A percentile compares a stretch with the other conserved stretches of the same genome.
These are phyloP conservation scores for Dorcus parallelipipedus DNA, from an alignment of 2,888 invertebrate genomes.

Conservation along the genomic window DNA sequence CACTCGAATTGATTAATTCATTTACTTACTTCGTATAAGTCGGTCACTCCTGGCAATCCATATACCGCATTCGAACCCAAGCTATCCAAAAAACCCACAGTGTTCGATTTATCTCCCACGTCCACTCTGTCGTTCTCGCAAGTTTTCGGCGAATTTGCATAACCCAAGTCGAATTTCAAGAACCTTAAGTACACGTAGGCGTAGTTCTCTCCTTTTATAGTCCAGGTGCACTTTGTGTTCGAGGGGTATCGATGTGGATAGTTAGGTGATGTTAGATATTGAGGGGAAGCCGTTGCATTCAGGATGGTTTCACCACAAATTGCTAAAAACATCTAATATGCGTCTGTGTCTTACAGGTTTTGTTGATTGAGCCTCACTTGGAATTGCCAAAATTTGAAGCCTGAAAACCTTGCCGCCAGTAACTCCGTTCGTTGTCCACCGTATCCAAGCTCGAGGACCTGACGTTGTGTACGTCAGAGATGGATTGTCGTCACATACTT, in stretches of 20 bases:
- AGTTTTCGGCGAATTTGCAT: constrained; percentile 18
- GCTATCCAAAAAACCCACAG: constrained; percentile 16
- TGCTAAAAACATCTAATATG: constrained; percentile 41
- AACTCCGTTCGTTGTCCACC: constrained; percentile 39
- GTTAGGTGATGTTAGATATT: constrained; percentile 55
- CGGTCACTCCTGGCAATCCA: constrained; percentile 33
- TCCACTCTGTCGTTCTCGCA: constrained; percentile 54
- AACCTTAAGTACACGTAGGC: constrained; percentile 53
- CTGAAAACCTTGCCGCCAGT: constrained; percentile 62
- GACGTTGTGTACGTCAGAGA: constrained; percentile 8
- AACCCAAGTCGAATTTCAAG: constrained; percentile 51
- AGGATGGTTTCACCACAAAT: constrained; percentile 56
- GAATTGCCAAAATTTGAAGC: constrained; percentile 54
- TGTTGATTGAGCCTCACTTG: constrained; percentile 48
- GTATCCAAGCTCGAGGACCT: constrained; percentile 31
- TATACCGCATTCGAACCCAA: constrained; percentile 46
- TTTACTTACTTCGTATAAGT: constrained; percentile 18
- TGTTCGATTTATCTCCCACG: constrained; percentile 45
- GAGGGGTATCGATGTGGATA: constrained; percentile 59
- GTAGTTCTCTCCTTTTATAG: constrained; percentile 40
- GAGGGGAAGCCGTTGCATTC: constrained; percentile 43
- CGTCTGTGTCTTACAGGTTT: no score
- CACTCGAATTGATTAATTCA: no score
- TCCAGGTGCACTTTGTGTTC: constrained; percentile 59
- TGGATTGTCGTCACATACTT: constrained; percentile 57